Conservation (phyloP, 2,797 vertebrate genomes). For the Channa striata region DNA sequence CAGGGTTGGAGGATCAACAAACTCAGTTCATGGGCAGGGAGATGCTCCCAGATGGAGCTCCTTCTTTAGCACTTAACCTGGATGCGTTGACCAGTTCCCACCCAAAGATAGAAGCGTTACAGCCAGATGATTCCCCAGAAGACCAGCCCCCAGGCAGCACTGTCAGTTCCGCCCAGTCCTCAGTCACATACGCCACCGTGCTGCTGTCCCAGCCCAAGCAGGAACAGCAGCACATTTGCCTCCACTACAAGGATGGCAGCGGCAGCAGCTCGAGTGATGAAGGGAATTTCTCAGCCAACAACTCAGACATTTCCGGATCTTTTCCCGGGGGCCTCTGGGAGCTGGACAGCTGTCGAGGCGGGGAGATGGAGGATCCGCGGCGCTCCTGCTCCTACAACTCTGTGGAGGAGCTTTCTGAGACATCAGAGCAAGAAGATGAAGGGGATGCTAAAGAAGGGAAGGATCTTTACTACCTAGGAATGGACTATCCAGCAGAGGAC, state of each 20-base stretch:
- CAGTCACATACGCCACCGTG: slow-evolving; percentile 87
- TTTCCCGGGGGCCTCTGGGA: slow-evolving; percentile 85
- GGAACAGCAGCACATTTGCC: slow-evolving; percentile 51
- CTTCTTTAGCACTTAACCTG: slow-evolving; percentile 39
- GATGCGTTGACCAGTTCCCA: slow-evolving; percentile 39
- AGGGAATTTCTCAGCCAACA: slow-evolving; percentile 81
- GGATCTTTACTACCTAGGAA: slow-evolving; percentile 85
- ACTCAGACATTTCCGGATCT: slow-evolving; percentile 83
- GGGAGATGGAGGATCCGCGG: slow-evolving; percentile 69
- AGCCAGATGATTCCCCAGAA: not conserved
- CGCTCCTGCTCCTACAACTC: slow-evolving; percentile 84
- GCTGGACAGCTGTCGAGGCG: slow-evolving; percentile 69
- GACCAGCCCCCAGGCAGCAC: slow-evolving; percentile 37
- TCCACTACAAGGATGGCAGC: slow-evolving; percentile 61
- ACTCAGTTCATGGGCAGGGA: slow-evolving; percentile 36
- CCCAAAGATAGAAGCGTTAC: slow-evolving; percentile 3
- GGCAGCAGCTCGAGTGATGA: slow-evolving; percentile 80
- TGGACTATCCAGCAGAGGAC: slow-evolving; percentile 74
- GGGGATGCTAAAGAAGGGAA: slow-evolving; percentile 51
- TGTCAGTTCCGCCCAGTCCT: slow-evolving; percentile 71
- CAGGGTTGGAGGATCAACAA: slow-evolving; percentile 14
- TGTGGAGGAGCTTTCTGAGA: slow-evolving; percentile 89
- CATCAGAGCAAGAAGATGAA: slow-evolving; percentile 81
- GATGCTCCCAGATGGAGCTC: slow-evolving; percentile 44
- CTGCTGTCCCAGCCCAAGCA: slow-evolving; percentile 62